Conservation (phyloP, 1,140 invertebrate genomes). For the Octopus sinensis region DNA sequence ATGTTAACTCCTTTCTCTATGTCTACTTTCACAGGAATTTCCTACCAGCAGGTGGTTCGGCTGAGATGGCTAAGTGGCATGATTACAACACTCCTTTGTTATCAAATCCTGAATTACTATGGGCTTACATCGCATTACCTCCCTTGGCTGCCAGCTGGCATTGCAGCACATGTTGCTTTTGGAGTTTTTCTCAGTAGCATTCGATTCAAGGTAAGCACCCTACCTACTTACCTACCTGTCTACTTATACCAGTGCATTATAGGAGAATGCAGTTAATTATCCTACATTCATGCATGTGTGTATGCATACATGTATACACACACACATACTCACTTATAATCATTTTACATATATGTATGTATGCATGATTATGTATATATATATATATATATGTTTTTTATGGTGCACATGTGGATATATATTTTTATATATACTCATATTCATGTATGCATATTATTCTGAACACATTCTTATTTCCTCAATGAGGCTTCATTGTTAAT, state of each 20-base stretch:
- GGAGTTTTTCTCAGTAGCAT: slow-evolving; percentile 35
- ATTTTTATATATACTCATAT: no score
- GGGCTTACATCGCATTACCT: slow-evolving; percentile 41
- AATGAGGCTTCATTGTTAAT: slow-evolving; percentile 9
- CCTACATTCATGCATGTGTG: no score
- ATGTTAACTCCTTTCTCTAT: no score
- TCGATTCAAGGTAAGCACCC: slow-evolving; percentile 30
- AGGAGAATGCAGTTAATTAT: background rate
- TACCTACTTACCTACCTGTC: background rate
- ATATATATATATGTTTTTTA: no score
- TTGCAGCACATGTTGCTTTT: slow-evolving; percentile 33
- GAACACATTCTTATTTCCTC: background rate
- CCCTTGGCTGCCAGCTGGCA: slow-evolving; percentile 38
- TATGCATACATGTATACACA: no score
- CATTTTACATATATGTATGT: no score
- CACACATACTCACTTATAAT: no score
- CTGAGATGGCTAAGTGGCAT: slow-evolving; percentile 35
- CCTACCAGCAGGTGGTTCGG: slow-evolving; percentile 28
- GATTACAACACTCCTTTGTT: slow-evolving; percentile 32
- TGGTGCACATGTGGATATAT: no score
- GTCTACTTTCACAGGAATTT: slow-evolving; percentile 23
- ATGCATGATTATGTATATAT: no score
- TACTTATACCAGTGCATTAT: background rate
- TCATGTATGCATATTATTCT: background rate
- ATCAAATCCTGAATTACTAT: slow-evolving; percentile 35